Percentiles rank a stretch among this genome's conserved stretches.
These are phyloP conservation scores for Brachymystax lenok DNA, from an alignment of 2,797 vertebrate species.

Conservation along the genomic window DNA sequence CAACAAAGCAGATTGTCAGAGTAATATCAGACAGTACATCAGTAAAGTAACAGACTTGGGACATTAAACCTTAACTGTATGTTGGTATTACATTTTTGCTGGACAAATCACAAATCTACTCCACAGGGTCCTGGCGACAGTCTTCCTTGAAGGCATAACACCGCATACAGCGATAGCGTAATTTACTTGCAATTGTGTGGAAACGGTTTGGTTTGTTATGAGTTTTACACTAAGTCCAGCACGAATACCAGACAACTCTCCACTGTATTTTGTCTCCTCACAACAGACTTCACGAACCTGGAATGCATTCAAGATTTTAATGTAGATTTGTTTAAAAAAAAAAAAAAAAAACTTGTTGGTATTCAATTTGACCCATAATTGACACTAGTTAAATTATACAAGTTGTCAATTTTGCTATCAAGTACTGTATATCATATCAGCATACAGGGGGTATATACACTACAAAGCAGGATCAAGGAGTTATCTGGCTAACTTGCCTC, in stretches of 20 bases:
- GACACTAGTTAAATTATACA: neutral
- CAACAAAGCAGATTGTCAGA: neutral
- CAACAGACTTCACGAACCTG: slow-evolving; percentile 86
- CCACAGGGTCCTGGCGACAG: too few species aligned
- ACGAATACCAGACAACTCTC: slow-evolving; percentile 91
- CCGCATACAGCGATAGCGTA: too few species aligned
- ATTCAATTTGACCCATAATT: neutral
- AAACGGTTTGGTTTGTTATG: slow-evolving; percentile 62
- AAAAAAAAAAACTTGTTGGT: neutral
- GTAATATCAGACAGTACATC: neutral
- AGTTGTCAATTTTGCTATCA: neutral
- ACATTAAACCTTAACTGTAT: too few species aligned
- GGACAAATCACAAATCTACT: too few species aligned
- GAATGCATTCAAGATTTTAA: slow-evolving; percentile 19
- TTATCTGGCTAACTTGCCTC: too few species aligned
- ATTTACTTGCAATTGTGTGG: too few species aligned
- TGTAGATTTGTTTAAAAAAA: neutral
- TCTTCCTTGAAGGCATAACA: too few species aligned
- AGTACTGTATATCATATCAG: neutral
- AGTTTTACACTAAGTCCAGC: slow-evolving; percentile 93
- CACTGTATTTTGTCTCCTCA: slow-evolving; percentile 84
- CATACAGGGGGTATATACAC: neutral
- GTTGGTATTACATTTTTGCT: too few species aligned
- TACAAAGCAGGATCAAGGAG: too few species aligned
- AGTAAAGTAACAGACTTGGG: too few species aligned